Evolutionary conservation across 2,113 vertebrate species (phyloP).

Genomic region (Lipotes vexillifer): DNA sequence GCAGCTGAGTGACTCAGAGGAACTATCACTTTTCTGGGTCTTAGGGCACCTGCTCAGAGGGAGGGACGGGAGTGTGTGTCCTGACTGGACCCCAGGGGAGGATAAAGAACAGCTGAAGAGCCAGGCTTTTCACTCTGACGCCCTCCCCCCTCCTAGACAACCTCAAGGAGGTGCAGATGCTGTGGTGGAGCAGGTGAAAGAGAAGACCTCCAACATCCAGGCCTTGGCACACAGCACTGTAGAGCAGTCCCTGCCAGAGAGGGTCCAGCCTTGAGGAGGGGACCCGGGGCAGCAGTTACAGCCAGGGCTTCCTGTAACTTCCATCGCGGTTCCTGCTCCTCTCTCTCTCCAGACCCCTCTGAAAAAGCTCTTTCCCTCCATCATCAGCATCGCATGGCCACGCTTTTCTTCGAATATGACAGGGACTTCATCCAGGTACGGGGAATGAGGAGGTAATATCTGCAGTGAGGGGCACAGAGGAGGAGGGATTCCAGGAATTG

Average conservation of each 20-base stretch:
- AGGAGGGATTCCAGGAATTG: not conserved
- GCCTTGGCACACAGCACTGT: slow-evolving; percentile 76
- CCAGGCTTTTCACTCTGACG: not conserved
- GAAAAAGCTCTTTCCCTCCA: slow-evolving; percentile 76
- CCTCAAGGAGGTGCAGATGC: slow-evolving; percentile 70
- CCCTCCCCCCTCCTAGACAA: slow-evolving; percentile 72
- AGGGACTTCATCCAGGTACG: slow-evolving; percentile 78
- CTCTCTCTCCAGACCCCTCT: slow-evolving; percentile 73
- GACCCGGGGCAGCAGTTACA: not conserved
- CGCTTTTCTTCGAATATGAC: slow-evolving; percentile 66
- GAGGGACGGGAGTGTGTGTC: not conserved
- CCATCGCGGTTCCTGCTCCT: not conserved
- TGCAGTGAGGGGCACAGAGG: not conserved
- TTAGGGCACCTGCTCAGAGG: not conserved
- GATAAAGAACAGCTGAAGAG: not conserved
- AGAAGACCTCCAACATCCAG: slow-evolving; percentile 77
- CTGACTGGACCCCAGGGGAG: not conserved
- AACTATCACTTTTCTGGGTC: not conserved
- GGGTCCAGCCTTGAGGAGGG: not conserved
- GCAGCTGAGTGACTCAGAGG: not conserved
- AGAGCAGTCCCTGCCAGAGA: slow-evolving; percentile 68
- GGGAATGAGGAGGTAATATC: not conserved
- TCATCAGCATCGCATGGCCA: slow-evolving; percentile 78
- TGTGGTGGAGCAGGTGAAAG: slow-evolving; percentile 78
- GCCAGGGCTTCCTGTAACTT: not conserved